Evolutionary conservation across 2,888 invertebrate genomes (phyloP), one percentile per base, ranked within the genome.

Genomic region (Dasysyrphus albostriatus): DNA sequence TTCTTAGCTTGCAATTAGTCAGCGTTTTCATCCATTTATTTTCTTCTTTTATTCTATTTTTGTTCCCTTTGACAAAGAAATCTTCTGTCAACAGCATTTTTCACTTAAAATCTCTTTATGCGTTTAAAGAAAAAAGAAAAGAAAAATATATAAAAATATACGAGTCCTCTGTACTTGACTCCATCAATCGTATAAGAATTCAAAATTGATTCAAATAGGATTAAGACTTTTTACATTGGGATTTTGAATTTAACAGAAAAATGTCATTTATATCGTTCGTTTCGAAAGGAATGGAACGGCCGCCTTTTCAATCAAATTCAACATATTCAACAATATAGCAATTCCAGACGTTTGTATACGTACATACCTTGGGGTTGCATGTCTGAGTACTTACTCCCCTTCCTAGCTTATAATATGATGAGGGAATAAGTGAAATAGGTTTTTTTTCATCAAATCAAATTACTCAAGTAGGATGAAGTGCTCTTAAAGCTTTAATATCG

Each of bases 191-290:
- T 67, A 70, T 87, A 83, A 65, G 83, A 83, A 65, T 74, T 72
- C 14, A 54, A 79, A 78, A 83, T 87, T 87, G 87, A 76, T 78
- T 83, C 61, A 72, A 83, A 87, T 56, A 42, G 83, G 87, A 87
- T 83, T 79, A 83, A 87, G 82, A 70, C 56, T 63, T 56, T 63
- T 65, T 59, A 77, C 77, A 82, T 82, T 69, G 69, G 76, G 69
- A 69, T 69, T 69, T 69, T 54, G n/a, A 54, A 81, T 54, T 74
- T 42, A 61, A 39, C 24, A 51, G 42, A 49, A 59, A 72, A 65
- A 65, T 77, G 65, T 72, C 82, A 77, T 83, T 77, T 72, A 78
- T 70, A 65, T 63, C 63, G 24, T 70, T 63, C 63, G 24, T 70
- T 49, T 24, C 58, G n/a, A 49, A 58, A 58, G 42, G 34, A 65